phyloP scores from a whole-genome alignment of 1,140 invertebrate species.

The Mercenaria mercenaria region DNA sequence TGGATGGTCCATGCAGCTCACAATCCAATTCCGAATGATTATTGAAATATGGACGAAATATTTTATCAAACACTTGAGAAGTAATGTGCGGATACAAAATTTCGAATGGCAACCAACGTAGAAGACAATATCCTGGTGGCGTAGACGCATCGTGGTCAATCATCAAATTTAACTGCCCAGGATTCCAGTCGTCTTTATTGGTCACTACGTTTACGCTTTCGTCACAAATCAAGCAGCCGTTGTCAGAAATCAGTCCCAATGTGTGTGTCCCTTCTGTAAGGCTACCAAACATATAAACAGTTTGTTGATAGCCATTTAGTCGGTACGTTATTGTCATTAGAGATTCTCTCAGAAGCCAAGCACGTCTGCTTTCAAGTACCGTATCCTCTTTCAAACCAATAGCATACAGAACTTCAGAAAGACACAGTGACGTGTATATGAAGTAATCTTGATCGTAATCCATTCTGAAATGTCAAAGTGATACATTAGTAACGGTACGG shows the following conservation, averaged over 20 bases:
- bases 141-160: background rate
- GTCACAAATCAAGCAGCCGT: background rate
- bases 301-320: no score
- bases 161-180: background rate
- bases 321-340: no score
- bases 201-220: background rate
- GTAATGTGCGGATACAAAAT: background rate
- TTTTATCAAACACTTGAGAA: no score
- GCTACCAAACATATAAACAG: background rate
- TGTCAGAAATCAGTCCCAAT: background rate
- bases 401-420: background rate
- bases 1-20: background rate
- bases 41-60: no score
- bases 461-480: conserved; percentile 17
- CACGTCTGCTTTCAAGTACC: background rate
- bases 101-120: background rate
- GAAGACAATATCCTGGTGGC: background rate
- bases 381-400: background rate
- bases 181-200: background rate
- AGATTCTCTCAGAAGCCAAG: background rate
- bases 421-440: background rate
- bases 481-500: no score
- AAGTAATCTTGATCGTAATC: background rate
- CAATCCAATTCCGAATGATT: background rate
- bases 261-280: background rate